Percentiles rank a stretch among this genome's conserved stretches.
phyloP scores from a whole-genome alignment of 2,888 invertebrate genomes.

The Limnephilus lunatus region DNA sequence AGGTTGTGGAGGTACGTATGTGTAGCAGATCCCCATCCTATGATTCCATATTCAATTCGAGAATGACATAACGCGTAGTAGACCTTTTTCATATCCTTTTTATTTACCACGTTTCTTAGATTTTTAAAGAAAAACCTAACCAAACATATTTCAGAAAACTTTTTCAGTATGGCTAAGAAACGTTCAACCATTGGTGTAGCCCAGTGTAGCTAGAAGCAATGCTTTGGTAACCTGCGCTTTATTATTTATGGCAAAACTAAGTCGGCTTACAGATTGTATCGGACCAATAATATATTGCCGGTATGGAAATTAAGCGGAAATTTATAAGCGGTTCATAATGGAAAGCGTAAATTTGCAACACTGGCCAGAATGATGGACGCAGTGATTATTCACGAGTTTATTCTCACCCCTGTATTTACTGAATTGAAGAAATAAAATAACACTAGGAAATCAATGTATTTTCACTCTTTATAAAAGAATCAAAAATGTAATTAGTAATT shows the following conservation, averaged over 20 bases:
- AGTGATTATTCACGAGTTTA: not conserved
- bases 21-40: too few relatives aligned
- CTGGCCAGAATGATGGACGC: not conserved
- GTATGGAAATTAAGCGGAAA: conserved; percentile 22
- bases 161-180: not conserved
- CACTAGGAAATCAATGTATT: too few relatives aligned
- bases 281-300: conserved; percentile 25
- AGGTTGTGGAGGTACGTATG: too few relatives aligned
- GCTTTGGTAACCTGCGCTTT: not conserved
- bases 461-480: too few relatives aligned
- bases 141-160: not conserved
- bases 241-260: conserved; percentile 35
- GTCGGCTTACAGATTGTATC: conserved; percentile 26
- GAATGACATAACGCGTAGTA: too few relatives aligned
- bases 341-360: not conserved
- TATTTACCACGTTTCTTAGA: too few relatives aligned
- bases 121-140: too few relatives aligned
- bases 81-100: too few relatives aligned
- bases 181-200: not conserved
- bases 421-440: not conserved
- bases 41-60: too few relatives aligned
- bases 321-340: conserved; percentile 19
- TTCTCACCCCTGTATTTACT: not conserved
- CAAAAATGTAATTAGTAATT: too few relatives aligned
- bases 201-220: not conserved